Evolutionary conservation across 2,888 invertebrate species (phyloP), one percentile per base, ranked within the genome.

Genomic region (Latheticus oryzae): DNA sequence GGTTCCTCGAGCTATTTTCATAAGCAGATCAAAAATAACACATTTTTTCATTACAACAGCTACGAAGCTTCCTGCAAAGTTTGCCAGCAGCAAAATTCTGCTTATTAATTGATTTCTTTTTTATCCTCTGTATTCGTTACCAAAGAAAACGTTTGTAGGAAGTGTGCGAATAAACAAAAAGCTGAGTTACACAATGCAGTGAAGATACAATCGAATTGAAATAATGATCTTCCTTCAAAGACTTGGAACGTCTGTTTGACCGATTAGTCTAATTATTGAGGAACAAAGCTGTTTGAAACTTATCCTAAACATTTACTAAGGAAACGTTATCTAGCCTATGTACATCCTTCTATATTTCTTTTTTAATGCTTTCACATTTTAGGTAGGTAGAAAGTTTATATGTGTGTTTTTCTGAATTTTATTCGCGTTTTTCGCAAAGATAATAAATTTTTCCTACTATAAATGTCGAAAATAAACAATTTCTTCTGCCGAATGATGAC

Each of bases 251-350:
- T 56, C 62, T 52, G 38, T 60, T 60, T 65, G 67, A 66, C 66
- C 67, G 61, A 67, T 67, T 67, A 64, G 63, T 63, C 62, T 62
- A 63, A 67, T 67, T 66, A 65, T 47, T 17, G 53, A 40, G 45
- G 28, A 58, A 62, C 40, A 62, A 51, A 52, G 52, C 55, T 60
- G n/a, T n/a, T n/a, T n/a, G n/a, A n/a, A n/a, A n/a, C n/a, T n/a
- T n/a, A n/a, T 38, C 26, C 26, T 16, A 13, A 30, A 47, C 11
- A 55, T 52, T 54, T 42, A n/a, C n/a, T 35, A 17, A 37, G 21
- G 17, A 54, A 54, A 33, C 43, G 33, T 37, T 50, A 50, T 50
- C 38, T 37, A 8, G 3, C n/a, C 8, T 12, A 48, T 32, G 16
- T 33, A 21, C 35, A 21, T 23, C 33, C 11, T 12, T 8, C n/a